Evolutionary conservation across 2,888 invertebrate species (phyloP), one percentile per base, ranked within the genome.

Genomic region (Acrocera orbiculus): DNA sequence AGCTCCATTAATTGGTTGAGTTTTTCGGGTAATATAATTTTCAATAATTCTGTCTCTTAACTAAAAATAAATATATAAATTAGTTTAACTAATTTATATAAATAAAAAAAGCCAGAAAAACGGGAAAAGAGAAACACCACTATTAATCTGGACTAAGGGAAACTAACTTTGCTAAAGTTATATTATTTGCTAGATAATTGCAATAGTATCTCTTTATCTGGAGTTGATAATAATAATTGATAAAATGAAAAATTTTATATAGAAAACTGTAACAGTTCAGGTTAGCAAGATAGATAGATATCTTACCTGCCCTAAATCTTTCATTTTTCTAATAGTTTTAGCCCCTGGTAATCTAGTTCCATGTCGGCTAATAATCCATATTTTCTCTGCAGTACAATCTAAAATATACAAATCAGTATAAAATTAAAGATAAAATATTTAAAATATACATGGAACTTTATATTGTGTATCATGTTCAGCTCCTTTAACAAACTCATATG

Each of bases 331-430:
- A 7, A 79, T 68, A 35, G 68, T 68, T 2, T 55, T 52, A 1
- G 57, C 53, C 11, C 66, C 64, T 0, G 83, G 79, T 43, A 73
- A 65, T 42, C 72, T 65, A 1, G 79, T 70, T 6, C 81, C 82
- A 45, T 78, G 76, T 4, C 79, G 65, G 42, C 65, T 67, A 29
- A 77, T 52, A 47, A 76, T 63, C 81, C 81, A 85, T 37, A 81
- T 67, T 43, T 78, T 78, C 2, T 66, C 57, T 1, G 82, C 73
- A 37, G 65, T 61, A 47, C 83, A 85, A 45, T 73, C 81, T 80
- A 53, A 17, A 23, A 4, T 29, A 26, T 9, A 32, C 4, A 16
- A 5, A 14, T 16, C 16, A 17, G 11, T 24, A 13, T 22, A 17
- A 20, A 14, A 14, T 23, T 9, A 20, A 10, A 14, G 7, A 30